Base-by-base conservation (phyloP, 2,797 vertebrate genomes). In the Sebastiscus albofasciatus region DNA sequence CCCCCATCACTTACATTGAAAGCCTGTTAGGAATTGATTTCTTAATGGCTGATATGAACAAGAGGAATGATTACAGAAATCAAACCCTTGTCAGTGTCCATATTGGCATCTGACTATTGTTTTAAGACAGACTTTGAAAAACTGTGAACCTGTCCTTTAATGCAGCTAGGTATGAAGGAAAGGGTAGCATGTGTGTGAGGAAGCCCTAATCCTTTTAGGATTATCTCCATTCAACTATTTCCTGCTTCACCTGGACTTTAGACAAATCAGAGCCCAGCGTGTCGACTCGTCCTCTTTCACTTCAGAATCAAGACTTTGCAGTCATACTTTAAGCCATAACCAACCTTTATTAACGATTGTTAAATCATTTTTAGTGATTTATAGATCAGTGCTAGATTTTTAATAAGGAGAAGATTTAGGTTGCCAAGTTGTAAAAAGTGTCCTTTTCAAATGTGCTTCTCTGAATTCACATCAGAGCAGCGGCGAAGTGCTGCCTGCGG, bases 201-300 rank as follows among this genome's bases (percentile, higher is more conserved):
- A 56, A 55, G 26, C 54, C 65, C 54, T 46, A 46, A 46, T 46
- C 42, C 71, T 78, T 65, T 55, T 27, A 56, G 46, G 76, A 80
- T 82, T 69, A 77, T 73, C 69, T 75, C 64, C 36, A 33, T 79
- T 59, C 8, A 75, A 60, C 24, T 58, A 62, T 80, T 80, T 78
- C 72, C 66, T 77, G 22, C 27, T 66, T 74, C 54, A 66, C 69
- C 26, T 62, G 78, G 77, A 79, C 54, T 78, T 68, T 20, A 5
- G 62, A 75, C 78, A 67, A 80, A 73, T 77, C 24, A 81, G 29
- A 75, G 34, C 36, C n/a, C 36, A 67, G 60, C 52, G 22, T 49
- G 49, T 18, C 22, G 13, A 65, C n/a, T 67, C 1, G 0, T 3
- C 22, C n/a, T 58, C 16, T 62, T 46, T 83, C 60, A 26, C 5